Percentiles rank a stretch among this genome's conserved stretches.
phyloP scores from a whole-genome alignment of 2,113 vertebrate species.

The Eulemur macaco region DNA sequence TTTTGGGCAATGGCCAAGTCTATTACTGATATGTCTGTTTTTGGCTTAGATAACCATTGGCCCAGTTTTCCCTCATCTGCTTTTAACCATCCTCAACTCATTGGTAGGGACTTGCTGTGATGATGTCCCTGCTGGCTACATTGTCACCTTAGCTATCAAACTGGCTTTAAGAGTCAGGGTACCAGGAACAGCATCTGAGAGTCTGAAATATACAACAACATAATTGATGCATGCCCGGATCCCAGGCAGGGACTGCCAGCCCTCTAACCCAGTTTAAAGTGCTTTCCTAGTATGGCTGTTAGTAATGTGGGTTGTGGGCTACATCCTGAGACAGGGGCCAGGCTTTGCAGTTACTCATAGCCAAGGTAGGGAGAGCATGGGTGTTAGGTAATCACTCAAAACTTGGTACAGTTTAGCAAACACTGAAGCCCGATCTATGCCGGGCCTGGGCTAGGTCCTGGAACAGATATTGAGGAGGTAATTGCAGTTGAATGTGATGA shows the following conservation, averaged over 20 bases:
- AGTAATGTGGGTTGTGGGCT: not conserved
- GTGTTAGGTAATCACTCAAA: not conserved
- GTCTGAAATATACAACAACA: not conserved
- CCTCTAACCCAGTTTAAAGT: not conserved
- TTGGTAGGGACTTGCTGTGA: not conserved
- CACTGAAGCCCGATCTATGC: not conserved
- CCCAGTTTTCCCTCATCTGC: conserved; percentile 40
- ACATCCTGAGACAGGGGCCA: not conserved
- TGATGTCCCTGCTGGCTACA: not conserved
- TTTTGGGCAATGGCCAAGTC: conserved; percentile 61
- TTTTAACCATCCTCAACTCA: not conserved
- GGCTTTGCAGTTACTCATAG: not conserved
- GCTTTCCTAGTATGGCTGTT: not conserved
- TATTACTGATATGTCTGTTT: conserved; percentile 60
- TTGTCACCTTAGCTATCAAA: conserved; percentile 5
- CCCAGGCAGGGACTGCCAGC: not conserved
- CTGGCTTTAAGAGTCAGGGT: conserved; percentile 2
- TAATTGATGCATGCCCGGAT: not conserved
- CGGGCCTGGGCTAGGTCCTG: not conserved
- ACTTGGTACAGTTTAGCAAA: conserved; percentile 22
- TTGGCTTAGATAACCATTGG: conserved; percentile 48
- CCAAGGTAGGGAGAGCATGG: not conserved
- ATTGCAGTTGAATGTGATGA: conserved; percentile 12
- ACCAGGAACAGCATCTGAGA: not conserved
- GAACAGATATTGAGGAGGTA: not conserved